Evolutionary conservation across 2,888 invertebrate species (phyloP).

Genomic region (Girardia tigrina): DNA sequence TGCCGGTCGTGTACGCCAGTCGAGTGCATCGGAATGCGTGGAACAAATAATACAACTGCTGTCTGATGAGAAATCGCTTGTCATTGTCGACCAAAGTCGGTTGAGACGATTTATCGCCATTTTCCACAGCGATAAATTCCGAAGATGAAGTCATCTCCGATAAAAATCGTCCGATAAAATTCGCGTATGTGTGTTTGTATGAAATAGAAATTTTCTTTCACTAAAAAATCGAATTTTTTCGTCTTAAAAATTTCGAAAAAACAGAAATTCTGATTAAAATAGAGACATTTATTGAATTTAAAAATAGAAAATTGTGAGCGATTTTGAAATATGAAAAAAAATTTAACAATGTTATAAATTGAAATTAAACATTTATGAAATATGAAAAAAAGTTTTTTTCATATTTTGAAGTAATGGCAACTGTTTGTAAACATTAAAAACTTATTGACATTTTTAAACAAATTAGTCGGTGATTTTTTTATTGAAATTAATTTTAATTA

Average conservation of each 20-base stretch:
- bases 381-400: neutral
- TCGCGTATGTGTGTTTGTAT: no score
- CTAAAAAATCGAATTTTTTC: neutral
- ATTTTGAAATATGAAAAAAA: neutral
- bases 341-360: neutral
- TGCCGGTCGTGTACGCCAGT: neutral
- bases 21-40: neutral
- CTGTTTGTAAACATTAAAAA: neutral
- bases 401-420: slow-evolving; percentile 6
- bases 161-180: neutral
- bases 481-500: neutral
- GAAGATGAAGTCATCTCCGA: slow-evolving; percentile 11
- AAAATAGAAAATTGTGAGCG: neutral
- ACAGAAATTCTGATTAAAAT: neutral
- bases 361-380: neutral
- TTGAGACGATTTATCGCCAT: neutral
- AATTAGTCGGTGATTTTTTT: neutral
- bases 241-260: neutral
- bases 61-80: neutral
- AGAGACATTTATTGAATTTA: neutral
- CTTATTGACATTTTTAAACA: slow-evolving; percentile 14
- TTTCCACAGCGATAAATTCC: neutral
- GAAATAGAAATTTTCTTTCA: no score
- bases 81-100: slow-evolving; percentile 8
- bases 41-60: slow-evolving; percentile 9